Evolutionary conservation across 2,888 invertebrate genomes (phyloP).

Genomic region (Aethes cnicana): DNA sequence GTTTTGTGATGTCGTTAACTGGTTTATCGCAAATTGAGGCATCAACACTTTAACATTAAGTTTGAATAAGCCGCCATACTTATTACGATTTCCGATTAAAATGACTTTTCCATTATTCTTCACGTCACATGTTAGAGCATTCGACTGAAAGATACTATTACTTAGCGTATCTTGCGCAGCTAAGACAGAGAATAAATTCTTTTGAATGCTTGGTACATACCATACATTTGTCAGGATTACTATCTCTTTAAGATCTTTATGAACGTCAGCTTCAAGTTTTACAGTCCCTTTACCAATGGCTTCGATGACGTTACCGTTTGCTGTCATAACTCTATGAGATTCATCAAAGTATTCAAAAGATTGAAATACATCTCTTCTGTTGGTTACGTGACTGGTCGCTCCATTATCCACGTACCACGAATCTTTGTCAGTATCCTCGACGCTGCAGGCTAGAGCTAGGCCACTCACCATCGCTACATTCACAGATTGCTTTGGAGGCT

Average conservation of each 20-base stretch:
- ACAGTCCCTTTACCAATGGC: background rate
- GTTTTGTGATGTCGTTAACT: constrained; percentile 5
- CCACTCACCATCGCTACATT: too few relatives aligned
- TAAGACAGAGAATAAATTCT: background rate
- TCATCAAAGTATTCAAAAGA: background rate
- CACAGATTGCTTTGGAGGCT: background rate
- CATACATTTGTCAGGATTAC: background rate
- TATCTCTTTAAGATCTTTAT: background rate
- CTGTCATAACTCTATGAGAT: background rate
- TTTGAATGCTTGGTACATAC: background rate
- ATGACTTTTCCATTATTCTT: background rate
- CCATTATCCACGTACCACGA: constrained; percentile 7
- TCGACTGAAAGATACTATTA: background rate
- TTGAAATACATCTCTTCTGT: background rate
- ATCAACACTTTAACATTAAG: too few relatives aligned
- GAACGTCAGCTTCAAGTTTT: background rate
- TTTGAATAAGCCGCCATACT: constrained; percentile 4
- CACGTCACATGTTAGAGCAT: too few relatives aligned
- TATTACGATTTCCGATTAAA: background rate
- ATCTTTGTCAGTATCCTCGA: background rate
- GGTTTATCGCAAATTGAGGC: too few relatives aligned
- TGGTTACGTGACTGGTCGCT: constrained; percentile 4
- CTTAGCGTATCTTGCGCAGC: background rate
- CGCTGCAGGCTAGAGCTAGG: background rate
- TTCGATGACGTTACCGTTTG: background rate